Evolutionary conservation across 2,113 vertebrate species (phyloP), one percentile per base, ranked within the genome.

Genomic region (Pterocles gutturalis): DNA sequence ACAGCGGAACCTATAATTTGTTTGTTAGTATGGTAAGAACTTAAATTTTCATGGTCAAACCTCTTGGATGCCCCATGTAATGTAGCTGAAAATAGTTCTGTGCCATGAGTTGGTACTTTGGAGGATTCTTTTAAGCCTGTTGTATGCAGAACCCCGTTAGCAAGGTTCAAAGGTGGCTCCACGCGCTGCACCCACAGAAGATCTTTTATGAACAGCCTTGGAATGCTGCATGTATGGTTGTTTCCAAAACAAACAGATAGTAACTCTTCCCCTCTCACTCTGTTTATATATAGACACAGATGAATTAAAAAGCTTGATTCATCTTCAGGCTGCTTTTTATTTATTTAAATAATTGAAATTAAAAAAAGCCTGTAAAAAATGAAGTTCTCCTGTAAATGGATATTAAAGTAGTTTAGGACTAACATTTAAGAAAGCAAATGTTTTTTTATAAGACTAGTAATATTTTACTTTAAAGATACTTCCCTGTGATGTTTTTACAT

Each of bases 211-310:
- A 91, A 20, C 9, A 69, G 48, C 38, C 24, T 78, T 76, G 87
- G 83, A 91, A 84, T 79, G 66, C 54, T 87, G 5, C 31, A 12
- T 76, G 48, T 92, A 77, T 84, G 57, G 51, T 29, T 94, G 79
- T 94, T 95, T 84, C 55, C 84, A 76, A 94, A 96, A 51, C 66
- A 95, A 90, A 57, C 88, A 90, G 61, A 81, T 61, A 95, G 83
- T 92, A 91, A 84, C 87, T 95, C 53, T 89, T 82, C 36, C 71
- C 24, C 58, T 93, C 60, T 92, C 60, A 36, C 43, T 92, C 77
- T 95, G 87, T 95, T 95, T 96, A 34, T 82, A 38, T 84, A 34
- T 83, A 88, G 76, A 88, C 62, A 48, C 6, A 70, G 36, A 54
- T 76, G 28, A 94, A 89, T 83, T 90, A 36, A 89, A 96, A 93